Evolutionary conservation across 2,888 invertebrate genomes (phyloP), one percentile per base, ranked within the genome.

Genomic region (Platycheirus rosarum): DNA sequence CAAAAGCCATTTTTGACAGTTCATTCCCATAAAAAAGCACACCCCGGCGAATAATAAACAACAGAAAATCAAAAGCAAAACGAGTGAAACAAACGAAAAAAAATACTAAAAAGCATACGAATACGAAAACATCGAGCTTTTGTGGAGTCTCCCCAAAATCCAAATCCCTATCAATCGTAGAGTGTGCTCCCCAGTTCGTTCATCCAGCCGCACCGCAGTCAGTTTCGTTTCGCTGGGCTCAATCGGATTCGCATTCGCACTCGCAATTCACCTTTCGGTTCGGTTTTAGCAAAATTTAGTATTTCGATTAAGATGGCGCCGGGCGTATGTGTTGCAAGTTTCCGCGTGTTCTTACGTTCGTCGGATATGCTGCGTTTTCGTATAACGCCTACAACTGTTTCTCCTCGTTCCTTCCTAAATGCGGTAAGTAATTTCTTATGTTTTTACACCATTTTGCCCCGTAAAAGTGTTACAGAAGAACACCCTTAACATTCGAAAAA

Each of bases 261-360:
- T n/a, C n/a, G 51, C 29, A 14, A 46, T 46, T 46, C 66, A 66
- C 70, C 60, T 66, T 69, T 60, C 48, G 70, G 66, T 32, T 42
- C 8, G 13, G 13, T 55, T 37, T 3, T 7, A 37, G 23, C 6
- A 37, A 68, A 29, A 53, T 44, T 69, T 62, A 85, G 71, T 85
- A 71, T 82, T 84, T 78, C 77, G 71, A 73, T 65, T 85, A 92
- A 92, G 91, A 93, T 93, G 93, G 92, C 92, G 92, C 92, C 92
- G 90, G 91, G 92, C 89, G 92, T 92, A 90, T 92, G 92, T 91
- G 92, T 92, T 90, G 92, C 92, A 90, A 91, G 91, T 89, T 92
- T 93, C 91, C 92, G 92, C 91, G 90, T 93, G 89, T 91, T 93
- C 88, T 90, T 92, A 88, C 92, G 92, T 20, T 86, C 86, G 57